A percentile compares a stretch with the other conserved stretches of the same genome.
Evolutionary conservation across 2,113 vertebrate genomes (phyloP).

Genomic region (Mirounga angustirostris): DNA sequence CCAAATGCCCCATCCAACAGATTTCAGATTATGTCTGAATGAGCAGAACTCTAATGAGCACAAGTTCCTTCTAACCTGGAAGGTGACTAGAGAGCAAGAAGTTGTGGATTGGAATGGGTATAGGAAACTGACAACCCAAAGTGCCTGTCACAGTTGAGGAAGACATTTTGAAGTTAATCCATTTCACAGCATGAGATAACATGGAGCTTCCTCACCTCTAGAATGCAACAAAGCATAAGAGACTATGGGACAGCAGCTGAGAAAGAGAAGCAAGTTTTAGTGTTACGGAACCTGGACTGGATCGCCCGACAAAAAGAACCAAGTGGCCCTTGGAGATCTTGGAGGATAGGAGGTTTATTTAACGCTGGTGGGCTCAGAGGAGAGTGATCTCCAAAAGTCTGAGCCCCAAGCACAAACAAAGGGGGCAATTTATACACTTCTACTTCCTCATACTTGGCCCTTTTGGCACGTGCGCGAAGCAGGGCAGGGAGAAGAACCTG

Average conservation of each 20-base stretch:
- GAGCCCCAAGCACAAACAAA: too few relatives aligned
- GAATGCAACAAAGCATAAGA: background rate
- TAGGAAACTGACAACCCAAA: background rate
- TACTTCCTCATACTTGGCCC: too few relatives aligned
- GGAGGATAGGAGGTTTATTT: too few relatives aligned
- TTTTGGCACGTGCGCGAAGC: too few relatives aligned
- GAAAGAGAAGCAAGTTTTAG: background rate
- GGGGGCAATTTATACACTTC: too few relatives aligned
- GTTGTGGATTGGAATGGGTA: background rate
- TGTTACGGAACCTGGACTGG: too few relatives aligned
- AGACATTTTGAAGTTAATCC: background rate
- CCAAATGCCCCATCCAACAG: background rate
- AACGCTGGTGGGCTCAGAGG: too few relatives aligned
- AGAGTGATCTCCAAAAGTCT: too few relatives aligned
- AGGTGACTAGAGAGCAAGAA: background rate
- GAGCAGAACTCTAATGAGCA: background rate
- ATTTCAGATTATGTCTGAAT: background rate
- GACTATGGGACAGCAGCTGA: background rate
- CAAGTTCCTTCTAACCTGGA: background rate
- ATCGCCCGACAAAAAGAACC: too few relatives aligned
- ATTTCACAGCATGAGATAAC: background rate
- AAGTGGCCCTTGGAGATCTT: too few relatives aligned
- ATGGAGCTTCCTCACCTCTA: background rate
- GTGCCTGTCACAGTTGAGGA: background rate
- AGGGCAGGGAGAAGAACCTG: too few relatives aligned